A percentile compares a stretch with the other conserved stretches of the same genome.
These are phyloP conservation scores for Halesus radiatus DNA, from an alignment of 1,140 invertebrate species.

Conservation along the genomic window DNA sequence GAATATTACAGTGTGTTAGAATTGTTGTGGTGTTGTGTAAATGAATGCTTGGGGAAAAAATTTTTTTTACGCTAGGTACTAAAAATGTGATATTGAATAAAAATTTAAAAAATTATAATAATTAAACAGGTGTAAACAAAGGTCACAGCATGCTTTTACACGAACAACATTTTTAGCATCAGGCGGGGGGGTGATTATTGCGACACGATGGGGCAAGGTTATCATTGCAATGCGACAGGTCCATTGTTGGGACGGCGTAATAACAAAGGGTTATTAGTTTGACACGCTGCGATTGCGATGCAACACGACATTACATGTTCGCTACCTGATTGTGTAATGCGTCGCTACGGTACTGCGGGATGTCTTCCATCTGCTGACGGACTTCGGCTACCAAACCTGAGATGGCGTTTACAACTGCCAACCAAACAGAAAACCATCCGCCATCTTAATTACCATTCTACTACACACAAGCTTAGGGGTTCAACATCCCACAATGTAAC, in stretches of 20 bases:
- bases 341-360: conserved; percentile 59
- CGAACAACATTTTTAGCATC: conserved; percentile 8
- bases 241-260: too few species aligned
- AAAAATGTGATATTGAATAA: background rate
- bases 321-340: conserved; percentile 50
- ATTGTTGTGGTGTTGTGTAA: too few species aligned
- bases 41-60: too few species aligned
- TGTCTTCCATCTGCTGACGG: conserved; percentile 74
- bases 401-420: conserved; percentile 79
- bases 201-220: background rate
- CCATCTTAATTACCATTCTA: conserved; percentile 49
- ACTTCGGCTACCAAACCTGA: conserved; percentile 81
- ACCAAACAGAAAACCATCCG: conserved; percentile 58
- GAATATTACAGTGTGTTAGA: too few species aligned
- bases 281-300: too few species aligned
- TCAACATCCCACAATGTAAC: background rate
- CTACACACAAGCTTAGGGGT: conserved; percentile 37
- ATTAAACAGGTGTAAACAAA: background rate
- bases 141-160: conserved; percentile 42
- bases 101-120: background rate
- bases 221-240: too few species aligned
- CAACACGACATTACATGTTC: background rate
- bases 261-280: too few species aligned
- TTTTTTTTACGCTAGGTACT: too few species aligned
- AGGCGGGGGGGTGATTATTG: background rate